Evolutionary conservation across 2,888 invertebrate genomes (phyloP).

Genomic region (Nasonia oneida): DNA sequence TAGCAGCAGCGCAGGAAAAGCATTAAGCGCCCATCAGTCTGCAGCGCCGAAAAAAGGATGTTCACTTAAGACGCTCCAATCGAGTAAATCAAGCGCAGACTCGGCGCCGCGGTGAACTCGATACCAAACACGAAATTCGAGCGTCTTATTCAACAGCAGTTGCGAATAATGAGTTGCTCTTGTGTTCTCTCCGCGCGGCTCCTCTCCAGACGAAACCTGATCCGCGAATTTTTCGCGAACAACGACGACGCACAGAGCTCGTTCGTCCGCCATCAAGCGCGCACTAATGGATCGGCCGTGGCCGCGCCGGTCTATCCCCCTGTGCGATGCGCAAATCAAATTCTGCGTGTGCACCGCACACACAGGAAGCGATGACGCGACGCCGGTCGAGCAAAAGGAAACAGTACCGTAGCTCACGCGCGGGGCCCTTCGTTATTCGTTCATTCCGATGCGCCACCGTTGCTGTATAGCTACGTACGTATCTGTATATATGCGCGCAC

Average conservation of each 20-base stretch:
- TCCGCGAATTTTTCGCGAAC: conserved; percentile 34
- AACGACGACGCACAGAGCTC: neutral
- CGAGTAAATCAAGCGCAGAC: conserved; percentile 30
- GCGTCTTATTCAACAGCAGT: neutral
- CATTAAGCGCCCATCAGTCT: conserved; percentile 22
- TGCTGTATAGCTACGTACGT: neutral
- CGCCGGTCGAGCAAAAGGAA: conserved; percentile 60
- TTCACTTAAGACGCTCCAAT: conserved; percentile 51
- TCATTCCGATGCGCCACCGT: conserved; percentile 14
- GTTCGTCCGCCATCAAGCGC: neutral
- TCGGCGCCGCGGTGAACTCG: conserved; percentile 18
- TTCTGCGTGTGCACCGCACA: conserved; percentile 54
- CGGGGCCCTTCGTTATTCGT: neutral
- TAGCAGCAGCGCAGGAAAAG: neutral
- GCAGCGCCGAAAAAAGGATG: conserved; percentile 53
- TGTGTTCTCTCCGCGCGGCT: neutral
- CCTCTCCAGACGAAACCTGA: conserved; percentile 39
- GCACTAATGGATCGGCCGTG: conserved; percentile 45
- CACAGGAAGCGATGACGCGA: conserved; percentile 74
- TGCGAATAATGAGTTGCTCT: conserved; percentile 13
- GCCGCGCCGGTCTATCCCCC: conserved; percentile 31
- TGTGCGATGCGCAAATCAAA: conserved; percentile 48
- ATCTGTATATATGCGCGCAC: neutral
- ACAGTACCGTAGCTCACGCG: conserved; percentile 38
- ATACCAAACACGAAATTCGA: conserved; percentile 51